Conservation (phyloP, 2,888 invertebrate species). For the Meloe dianella region DNA sequence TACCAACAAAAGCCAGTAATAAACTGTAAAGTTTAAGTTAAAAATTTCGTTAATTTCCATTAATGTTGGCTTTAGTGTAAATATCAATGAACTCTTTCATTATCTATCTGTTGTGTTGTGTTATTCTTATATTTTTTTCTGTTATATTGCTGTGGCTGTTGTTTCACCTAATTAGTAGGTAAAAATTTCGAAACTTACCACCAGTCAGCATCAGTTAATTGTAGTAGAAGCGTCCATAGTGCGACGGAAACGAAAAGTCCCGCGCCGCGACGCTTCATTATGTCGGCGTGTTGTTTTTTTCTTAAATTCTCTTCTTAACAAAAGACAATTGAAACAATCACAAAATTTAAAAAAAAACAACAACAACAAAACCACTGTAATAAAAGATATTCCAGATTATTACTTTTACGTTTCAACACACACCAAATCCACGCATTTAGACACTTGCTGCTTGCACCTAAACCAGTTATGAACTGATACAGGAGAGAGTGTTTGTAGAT, state of each 20-base stretch:
- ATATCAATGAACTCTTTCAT: slow-evolving; percentile 8
- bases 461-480: slow-evolving; percentile 44
- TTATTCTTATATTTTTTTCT: not conserved
- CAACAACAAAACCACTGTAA: not conserved
- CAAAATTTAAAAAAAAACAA: not conserved
- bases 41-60: slow-evolving; percentile 10
- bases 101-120: not conserved
- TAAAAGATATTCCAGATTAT: not conserved
- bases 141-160: not conserved
- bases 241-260: slow-evolving; percentile 53
- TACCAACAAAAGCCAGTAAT: slow-evolving; percentile 1
- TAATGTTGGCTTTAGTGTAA: not conserved
- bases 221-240: slow-evolving; percentile 53
- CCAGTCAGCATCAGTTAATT: slow-evolving; percentile 53
- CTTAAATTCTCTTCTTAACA: not conserved
- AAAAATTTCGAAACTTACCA: slow-evolving; percentile 46
- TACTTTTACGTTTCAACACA: not conserved
- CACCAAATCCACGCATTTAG: slow-evolving; percentile 11
- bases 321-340: not conserved
- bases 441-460: slow-evolving; percentile 41
- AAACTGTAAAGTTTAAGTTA: not conserved
- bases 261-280: slow-evolving; percentile 56
- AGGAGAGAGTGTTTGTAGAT: slow-evolving; percentile 22
- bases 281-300: too few species aligned
- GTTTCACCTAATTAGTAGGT: not conserved